Evolutionary conservation across 2,113 vertebrate genomes (phyloP), one percentile per base, ranked within the genome.

Genomic region (Macquaria ambigua): DNA sequence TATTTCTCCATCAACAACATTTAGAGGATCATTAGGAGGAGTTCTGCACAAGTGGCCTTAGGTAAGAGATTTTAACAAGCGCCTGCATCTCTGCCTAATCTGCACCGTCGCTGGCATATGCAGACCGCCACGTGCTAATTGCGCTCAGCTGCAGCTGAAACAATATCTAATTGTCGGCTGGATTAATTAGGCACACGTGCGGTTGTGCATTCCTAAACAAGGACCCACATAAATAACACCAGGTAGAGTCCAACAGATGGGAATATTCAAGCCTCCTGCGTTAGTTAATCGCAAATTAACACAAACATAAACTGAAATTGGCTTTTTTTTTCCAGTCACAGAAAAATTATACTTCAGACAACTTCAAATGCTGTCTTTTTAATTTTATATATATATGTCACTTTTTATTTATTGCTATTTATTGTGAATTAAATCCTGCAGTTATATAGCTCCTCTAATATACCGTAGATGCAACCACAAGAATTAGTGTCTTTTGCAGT

Each of bases 171-270:
- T 98, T 98, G 97, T 98, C 96, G 95, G 95, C 95, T 96, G 96
- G 97, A 99, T 98, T 98, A 98, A 99, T 99, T 99, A 98, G 96
- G 95, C 96, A 96, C 96, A 97, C 95, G 96, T 97, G 97, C 95
- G 84, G 95, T 61, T 95, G 94, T 97, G 97, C 96, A 97, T 97
- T 97, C 96, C 96, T 96, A 97, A 97, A 98, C 96, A 97, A 96
- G 96, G 94, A 91, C 94, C 95, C 96, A 96, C 96, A 98, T 98
- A 98, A 98, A 99, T 98, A 98, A 97, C 97, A 97, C 96, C 96
- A 97, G 96, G 96, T 97, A 96, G 95, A 97, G 94, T 93, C 89
- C 93, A 91, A 95, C 96, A 97, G 97, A 97, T 97, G 97, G 97
- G 95, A 93, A 96, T 96, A 96, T 96, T 96, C 92, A 90, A 94